Evolutionary conservation across 2,797 vertebrate genomes (phyloP).

Genomic region (Picus viridis): DNA sequence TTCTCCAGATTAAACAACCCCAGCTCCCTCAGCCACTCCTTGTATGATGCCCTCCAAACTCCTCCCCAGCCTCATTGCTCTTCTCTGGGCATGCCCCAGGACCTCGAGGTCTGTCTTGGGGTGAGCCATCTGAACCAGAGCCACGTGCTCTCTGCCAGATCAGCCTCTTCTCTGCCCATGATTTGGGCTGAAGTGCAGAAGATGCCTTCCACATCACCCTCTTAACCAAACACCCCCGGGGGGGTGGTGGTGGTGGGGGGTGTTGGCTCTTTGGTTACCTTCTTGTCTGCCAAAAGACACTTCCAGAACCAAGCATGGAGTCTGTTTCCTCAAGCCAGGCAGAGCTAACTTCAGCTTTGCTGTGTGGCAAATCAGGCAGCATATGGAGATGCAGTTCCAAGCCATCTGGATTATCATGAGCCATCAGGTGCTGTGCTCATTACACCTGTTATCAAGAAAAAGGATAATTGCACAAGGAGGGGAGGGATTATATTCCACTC

Average conservation of each 20-base stretch:
- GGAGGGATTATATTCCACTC: neutral
- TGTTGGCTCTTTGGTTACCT: neutral
- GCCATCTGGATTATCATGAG: conserved; percentile 67
- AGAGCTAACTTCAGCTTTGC: neutral
- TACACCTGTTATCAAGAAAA: conserved; percentile 59
- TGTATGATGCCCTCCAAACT: too few species aligned
- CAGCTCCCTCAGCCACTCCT: too few species aligned
- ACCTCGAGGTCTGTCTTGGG: too few species aligned
- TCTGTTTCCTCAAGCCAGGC: neutral
- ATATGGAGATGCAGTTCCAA: conserved; percentile 49
- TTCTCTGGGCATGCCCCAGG: too few species aligned
- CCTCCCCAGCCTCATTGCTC: too few species aligned
- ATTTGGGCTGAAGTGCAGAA: neutral
- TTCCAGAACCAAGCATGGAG: neutral
- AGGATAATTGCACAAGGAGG: conserved; percentile 33
- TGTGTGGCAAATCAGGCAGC: neutral
- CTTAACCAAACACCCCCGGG: too few species aligned
- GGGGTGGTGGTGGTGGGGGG: too few species aligned
- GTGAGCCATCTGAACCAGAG: neutral
- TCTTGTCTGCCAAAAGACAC: neutral
- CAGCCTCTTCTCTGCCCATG: neutral
- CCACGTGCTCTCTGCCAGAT: neutral
- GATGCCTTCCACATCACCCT: neutral
- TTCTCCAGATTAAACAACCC: too few species aligned
- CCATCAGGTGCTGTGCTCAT: conserved; percentile 52